Percentiles rank a stretch among this genome's conserved stretches.
Conservation (phyloP, 2,888 invertebrate species). For the Zonitis immaculata region DNA sequence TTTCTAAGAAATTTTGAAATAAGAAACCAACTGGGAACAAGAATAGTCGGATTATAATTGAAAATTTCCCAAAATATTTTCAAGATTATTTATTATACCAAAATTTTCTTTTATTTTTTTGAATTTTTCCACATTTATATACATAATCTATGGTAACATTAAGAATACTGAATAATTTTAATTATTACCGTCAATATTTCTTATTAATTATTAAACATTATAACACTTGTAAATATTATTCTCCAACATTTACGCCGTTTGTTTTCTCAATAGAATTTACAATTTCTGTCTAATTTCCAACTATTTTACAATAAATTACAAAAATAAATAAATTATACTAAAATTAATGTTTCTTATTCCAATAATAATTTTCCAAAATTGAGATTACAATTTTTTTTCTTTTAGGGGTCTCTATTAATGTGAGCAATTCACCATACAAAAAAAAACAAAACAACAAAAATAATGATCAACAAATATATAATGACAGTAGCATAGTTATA, state of each 20-base stretch:
- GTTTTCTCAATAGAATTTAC: slow-evolving; percentile 18
- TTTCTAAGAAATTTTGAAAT: neutral
- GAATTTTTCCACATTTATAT: slow-evolving; percentile 34
- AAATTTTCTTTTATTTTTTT: no score
- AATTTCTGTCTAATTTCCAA: slow-evolving; percentile 15
- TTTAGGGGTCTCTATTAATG: neutral
- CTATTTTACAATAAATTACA: slow-evolving; percentile 39
- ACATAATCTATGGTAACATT: slow-evolving; percentile 45
- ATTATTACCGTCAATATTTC: slow-evolving; percentile 27
- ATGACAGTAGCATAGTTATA: slow-evolving; percentile 19
- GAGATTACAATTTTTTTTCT: neutral
- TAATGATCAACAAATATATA: slow-evolving; percentile 14
- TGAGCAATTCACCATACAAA: slow-evolving; percentile 13
- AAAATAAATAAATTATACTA: slow-evolving; percentile 42
- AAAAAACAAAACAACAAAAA: no score
- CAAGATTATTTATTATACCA: slow-evolving; percentile 34
- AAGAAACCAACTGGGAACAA: neutral
- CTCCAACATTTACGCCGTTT: slow-evolving; percentile 17
- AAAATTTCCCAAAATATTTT: neutral
- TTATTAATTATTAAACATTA: slow-evolving; percentile 10
- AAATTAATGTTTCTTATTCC: slow-evolving; percentile 1
- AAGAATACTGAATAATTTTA: slow-evolving; percentile 48
- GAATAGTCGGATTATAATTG: neutral
- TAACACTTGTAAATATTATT: slow-evolving; percentile 20
- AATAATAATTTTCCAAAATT: neutral